These are phyloP conservation scores for Clepsis dumicolana DNA, from an alignment of 2,888 invertebrate genomes.

Conservation along the genomic window DNA sequence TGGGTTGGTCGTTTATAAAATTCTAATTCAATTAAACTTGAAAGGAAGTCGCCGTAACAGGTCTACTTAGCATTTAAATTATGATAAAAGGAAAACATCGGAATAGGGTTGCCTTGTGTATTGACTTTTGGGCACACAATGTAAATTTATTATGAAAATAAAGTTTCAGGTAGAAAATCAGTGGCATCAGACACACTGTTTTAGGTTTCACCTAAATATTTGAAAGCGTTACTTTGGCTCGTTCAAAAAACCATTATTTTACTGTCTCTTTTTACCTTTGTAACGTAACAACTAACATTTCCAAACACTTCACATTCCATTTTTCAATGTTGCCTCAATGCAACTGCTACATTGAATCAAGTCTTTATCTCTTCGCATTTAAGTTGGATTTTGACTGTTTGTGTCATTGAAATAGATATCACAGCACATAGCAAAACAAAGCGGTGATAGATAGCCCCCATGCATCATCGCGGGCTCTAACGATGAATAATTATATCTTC, in stretches of 20 bases:
- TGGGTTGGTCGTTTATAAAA: constrained; percentile 38
- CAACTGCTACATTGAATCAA: neutral
- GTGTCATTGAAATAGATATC: neutral
- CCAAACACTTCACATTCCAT: neutral
- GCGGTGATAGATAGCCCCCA: constrained; percentile 63
- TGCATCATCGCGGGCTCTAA: constrained; percentile 68
- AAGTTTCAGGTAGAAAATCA: neutral
- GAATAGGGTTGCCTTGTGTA: constrained; percentile 7
- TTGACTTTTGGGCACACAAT: constrained; percentile 6
- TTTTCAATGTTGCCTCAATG: neutral
- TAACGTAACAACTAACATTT: neutral
- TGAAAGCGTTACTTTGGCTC: too few relatives aligned
- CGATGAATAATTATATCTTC: constrained; percentile 75
- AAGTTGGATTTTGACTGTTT: neutral
- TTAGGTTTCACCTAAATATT: too few relatives aligned
- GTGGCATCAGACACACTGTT: too few relatives aligned
- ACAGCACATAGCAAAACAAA: constrained; percentile 53
- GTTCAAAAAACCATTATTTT: too few relatives aligned
- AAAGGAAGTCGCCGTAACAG: constrained; percentile 38
- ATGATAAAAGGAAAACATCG: constrained; percentile 28
- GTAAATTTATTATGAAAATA: neutral
- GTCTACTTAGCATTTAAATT: constrained; percentile 31
- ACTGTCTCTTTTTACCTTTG: too few relatives aligned
- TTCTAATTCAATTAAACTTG: constrained; percentile 42
- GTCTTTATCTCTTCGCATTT: neutral